phyloP scores from a whole-genome alignment of 2,888 invertebrate species.

The Mesorhabditis spiculigera region DNA sequence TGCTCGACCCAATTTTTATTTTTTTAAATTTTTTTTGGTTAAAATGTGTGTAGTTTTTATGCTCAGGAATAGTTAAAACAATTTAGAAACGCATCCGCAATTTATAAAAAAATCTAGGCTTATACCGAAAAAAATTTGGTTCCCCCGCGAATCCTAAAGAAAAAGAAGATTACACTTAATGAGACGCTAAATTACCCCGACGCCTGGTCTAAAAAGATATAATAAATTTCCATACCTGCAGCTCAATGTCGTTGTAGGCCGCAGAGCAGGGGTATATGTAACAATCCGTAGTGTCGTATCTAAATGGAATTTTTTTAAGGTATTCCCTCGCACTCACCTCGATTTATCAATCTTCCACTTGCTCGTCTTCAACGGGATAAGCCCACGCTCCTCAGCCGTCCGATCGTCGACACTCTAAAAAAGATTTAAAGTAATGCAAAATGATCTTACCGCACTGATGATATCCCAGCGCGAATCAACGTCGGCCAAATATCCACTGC shows the following conservation, averaged over 20 bases:
- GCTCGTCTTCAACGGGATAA: constrained; percentile 63
- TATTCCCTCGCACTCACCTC: neutral
- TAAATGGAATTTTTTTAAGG: neutral
- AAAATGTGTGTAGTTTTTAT: too few relatives aligned
- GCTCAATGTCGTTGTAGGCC: constrained; percentile 83
- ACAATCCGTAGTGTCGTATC: constrained; percentile 95
- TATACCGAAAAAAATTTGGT: too few relatives aligned
- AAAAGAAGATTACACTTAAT: too few relatives aligned
- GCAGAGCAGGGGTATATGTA: constrained; percentile 84
- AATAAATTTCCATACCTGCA: constrained; percentile 61
- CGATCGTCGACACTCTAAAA: constrained; percentile 82
- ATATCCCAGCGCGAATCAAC: constrained; percentile 97
- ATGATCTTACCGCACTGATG: constrained; percentile 71
- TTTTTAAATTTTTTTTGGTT: too few relatives aligned
- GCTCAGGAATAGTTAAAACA: too few relatives aligned
- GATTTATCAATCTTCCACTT: constrained; percentile 78
- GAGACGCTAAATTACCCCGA: too few relatives aligned
- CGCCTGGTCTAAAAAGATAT: too few relatives aligned
- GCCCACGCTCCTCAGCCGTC: constrained; percentile 83
- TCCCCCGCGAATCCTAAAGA: too few relatives aligned
- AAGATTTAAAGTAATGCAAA: neutral
- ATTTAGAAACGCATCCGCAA: too few relatives aligned
- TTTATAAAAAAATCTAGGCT: too few relatives aligned
- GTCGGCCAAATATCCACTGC: constrained; percentile 75
- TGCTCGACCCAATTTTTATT: too few relatives aligned